phyloP scores from a whole-genome alignment of 2,797 vertebrate genomes.

The Basileuterus tristriatus region DNA sequence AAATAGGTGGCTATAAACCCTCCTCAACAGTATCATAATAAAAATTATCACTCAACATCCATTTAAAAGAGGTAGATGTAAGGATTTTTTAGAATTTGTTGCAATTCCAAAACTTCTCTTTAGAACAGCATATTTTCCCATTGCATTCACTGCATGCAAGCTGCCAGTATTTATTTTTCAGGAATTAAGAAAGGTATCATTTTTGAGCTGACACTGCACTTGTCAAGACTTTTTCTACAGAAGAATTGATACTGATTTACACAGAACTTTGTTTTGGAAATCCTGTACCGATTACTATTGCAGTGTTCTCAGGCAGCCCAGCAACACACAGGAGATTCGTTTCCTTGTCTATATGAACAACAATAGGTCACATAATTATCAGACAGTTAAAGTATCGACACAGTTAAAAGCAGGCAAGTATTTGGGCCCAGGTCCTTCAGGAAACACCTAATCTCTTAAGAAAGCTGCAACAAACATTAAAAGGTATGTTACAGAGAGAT shows the following conservation, averaged over 20 bases:
- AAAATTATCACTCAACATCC: neutral
- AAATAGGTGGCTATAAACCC: neutral
- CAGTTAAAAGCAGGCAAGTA: neutral
- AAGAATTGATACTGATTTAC: neutral
- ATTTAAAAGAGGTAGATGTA: neutral
- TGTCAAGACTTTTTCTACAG: neutral
- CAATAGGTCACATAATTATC: neutral
- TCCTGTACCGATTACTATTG: neutral
- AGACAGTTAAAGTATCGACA: neutral
- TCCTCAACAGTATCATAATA: neutral
- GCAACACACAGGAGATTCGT: neutral
- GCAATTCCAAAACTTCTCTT: neutral
- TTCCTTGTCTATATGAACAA: neutral
- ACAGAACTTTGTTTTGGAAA: neutral
- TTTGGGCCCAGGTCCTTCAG: neutral
- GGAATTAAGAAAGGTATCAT: neutral
- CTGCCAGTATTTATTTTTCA: neutral
- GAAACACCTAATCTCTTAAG: neutral
- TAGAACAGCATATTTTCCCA: neutral
- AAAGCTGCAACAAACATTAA: neutral
- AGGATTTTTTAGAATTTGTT: neutral
- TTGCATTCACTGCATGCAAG: neutral
- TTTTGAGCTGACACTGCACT: neutral
- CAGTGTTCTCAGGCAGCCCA: neutral
- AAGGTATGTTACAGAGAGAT: neutral